phyloP scores from a whole-genome alignment of 2,113 vertebrate species.

The Apteryx owenii region DNA sequence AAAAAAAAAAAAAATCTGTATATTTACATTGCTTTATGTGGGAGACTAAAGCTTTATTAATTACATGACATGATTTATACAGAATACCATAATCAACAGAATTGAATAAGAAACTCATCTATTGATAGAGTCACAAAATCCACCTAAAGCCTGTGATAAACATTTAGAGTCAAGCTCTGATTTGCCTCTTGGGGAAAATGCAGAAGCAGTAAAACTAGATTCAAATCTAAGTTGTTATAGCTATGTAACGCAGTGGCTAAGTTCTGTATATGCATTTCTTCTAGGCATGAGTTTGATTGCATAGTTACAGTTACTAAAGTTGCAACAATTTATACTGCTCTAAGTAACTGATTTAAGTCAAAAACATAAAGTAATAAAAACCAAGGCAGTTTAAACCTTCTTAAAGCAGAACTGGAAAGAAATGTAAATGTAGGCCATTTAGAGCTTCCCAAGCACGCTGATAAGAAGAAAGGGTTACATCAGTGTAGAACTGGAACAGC shows the following conservation, averaged over 20 bases:
- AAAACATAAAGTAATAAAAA: not conserved
- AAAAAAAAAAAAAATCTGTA: not conserved
- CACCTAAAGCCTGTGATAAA: not conserved
- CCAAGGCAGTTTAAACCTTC: not conserved
- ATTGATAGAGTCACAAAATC: conserved; percentile 4
- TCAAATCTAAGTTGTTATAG: not conserved
- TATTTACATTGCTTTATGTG: not conserved
- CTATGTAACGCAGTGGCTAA: not conserved
- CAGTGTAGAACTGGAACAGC: not conserved
- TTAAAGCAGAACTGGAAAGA: not conserved
- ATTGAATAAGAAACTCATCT: not conserved
- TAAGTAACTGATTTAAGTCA: not conserved
- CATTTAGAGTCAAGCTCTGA: not conserved
- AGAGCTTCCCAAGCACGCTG: not conserved
- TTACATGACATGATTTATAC: not conserved
- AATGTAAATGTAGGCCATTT: not conserved
- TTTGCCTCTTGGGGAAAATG: not conserved
- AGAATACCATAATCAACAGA: not conserved
- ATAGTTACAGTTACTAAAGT: not conserved
- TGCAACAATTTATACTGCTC: not conserved
- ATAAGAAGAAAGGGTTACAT: not conserved
- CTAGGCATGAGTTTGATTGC: not conserved
- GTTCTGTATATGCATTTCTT: not conserved
- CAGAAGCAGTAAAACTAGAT: not conserved
- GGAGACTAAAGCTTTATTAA: conserved; percentile 4